Evolutionary conservation across 1,140 invertebrate species (phyloP), one percentile per base, ranked within the genome.

Genomic region (Radopholus similis): DNA sequence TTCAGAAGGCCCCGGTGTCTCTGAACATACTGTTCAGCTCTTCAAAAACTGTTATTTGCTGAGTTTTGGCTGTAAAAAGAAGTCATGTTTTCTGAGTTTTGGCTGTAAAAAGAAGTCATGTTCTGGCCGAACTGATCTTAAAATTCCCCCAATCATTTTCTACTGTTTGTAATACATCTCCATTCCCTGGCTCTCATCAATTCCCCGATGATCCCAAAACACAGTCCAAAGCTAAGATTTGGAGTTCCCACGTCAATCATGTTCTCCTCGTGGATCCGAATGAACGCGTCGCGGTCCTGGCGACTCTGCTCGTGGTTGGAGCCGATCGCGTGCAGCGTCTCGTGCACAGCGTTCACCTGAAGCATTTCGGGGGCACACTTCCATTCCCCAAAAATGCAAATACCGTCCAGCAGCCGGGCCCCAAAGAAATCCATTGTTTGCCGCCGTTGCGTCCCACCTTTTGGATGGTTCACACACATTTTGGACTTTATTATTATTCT

Each of bases 251-350:
- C 62, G 6, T 64, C 49, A 32, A 53, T 64, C 44, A 64, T 64
- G 58, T 88, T 87, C 6, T 84, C 73, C 78, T 85, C 86, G 3
- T 85, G 70, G 15, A 82, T 83, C 6, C 72, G 76, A 4, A 87
- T 83, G 65, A 85, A 83, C 0, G 84, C 58, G 68, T 87, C 85
- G 2, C 87, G 77, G 74, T 87, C 87, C 2, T 82, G 77, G 9
- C 87, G 82, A 53, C 83, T 83, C 58, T 87, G 87, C 62, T 88
- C 87, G 57, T 87, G 87, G 69, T 80, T 85, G 9, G 86, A 79
- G 5, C 87, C 87, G 21, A 70, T 8, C 23, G 68, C 68, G 28
- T 70, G 68, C 15, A 70, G 21, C 0, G 68, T 70, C 51, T 70
- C 68, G 15, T 70, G 68, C 0, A 70, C 81, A 5, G 86, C 83